Evolutionary conservation across 2,113 vertebrate species (phyloP).

Genomic region (Edolisoma coerulescens): DNA sequence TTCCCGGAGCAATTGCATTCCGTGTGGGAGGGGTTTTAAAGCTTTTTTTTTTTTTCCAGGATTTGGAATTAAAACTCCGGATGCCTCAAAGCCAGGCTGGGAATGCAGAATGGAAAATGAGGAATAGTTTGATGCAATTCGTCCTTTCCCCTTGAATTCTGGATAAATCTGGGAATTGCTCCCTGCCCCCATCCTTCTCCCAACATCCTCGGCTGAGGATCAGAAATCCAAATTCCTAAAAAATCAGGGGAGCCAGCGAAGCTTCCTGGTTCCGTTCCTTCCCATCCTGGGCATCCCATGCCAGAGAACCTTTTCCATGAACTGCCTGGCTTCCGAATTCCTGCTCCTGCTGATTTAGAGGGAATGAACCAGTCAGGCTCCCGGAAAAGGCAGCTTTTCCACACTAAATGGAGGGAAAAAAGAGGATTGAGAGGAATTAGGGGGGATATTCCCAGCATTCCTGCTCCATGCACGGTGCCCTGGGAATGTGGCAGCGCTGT

Average conservation of each 20-base stretch:
- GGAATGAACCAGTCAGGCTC: rapidly evolving
- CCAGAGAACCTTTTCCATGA: background rate
- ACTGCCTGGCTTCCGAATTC: background rate
- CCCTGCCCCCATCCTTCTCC: background rate
- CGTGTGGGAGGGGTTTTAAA: background rate
- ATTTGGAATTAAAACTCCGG: background rate
- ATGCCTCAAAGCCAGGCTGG: background rate
- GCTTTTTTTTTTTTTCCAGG: background rate
- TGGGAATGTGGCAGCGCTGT: background rate
- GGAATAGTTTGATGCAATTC: background rate
- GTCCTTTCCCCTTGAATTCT: background rate
- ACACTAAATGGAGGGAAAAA: background rate
- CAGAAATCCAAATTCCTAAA: background rate
- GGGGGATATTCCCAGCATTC: background rate
- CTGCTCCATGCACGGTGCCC: background rate
- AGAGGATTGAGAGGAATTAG: background rate
- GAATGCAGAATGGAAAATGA: background rate
- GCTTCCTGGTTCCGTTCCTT: background rate
- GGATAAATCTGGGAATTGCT: background rate
- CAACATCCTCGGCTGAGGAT: background rate
- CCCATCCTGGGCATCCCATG: background rate
- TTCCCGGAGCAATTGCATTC: background rate
- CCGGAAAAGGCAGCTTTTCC: background rate
- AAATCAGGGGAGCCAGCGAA: rapidly evolving
- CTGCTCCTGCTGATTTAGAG: background rate